Evolutionary conservation across 2,113 vertebrate species (phyloP), one percentile per base, ranked within the genome.

Genomic region (Blennius ocellaris): DNA sequence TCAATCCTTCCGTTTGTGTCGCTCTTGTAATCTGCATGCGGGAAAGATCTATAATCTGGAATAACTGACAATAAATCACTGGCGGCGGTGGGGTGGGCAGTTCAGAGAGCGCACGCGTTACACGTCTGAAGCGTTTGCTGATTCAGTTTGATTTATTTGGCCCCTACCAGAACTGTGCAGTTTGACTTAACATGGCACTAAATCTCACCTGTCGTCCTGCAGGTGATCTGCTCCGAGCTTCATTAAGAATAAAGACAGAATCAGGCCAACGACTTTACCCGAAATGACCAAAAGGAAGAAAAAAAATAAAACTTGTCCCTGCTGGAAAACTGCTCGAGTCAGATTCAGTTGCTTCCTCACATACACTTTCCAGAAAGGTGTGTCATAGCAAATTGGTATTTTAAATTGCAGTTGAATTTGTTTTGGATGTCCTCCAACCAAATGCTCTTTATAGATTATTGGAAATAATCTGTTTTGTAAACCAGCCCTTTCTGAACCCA

Each of bases 241-340:
- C 73, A 84, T 84, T 75, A 71, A 73, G 58, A 69, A 73, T 63
- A 57, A 59, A 53, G 78, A 84, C 83, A 86, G 56, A 84, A 75
- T 78, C 39, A 73, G 78, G 76, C 14, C 72, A 69, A 50, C 14
- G 45, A n/a, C 55, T 55, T 16, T 15, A 36, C 52, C 57, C 60
- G 38, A 36, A 54, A 60, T 64, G 43, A 63, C 63, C 73, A 58
- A 62, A 76, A 60, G 21, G 21, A 30, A 2, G 21, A 30, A 30
- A 30, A 30, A 30, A 30, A 60, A n/a, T 49, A 71, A 50, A 11
- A 16, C 52, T 17, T 17, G n/a, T 12, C 62, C n/a, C 38, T 38
- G 50, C 53, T 63, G 40, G 7, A 52, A 76, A 50, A 41, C 15
- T 39, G 11, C 30, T 16, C n/a, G 10, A 55, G 12, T 14, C 6